Evolutionary conservation across 2,797 vertebrate genomes (phyloP).

Genomic region (Scyliorhinus canicula): DNA sequence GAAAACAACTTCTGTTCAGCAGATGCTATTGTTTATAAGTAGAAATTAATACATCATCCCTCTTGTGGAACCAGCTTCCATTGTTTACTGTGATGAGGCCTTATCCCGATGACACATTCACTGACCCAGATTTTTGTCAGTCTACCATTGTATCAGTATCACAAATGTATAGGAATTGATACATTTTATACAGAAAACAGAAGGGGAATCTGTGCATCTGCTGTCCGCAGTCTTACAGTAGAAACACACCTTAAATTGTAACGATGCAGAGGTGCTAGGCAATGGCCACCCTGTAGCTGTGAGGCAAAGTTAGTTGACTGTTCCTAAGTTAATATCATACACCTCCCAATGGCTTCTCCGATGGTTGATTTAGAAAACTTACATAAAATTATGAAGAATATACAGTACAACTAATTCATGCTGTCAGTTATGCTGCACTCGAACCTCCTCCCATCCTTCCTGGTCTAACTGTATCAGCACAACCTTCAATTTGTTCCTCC

Average conservation of each 20-base stretch:
- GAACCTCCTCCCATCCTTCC: not conserved
- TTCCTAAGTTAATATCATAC: not conserved
- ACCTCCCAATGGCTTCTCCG: not conserved
- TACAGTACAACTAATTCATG: not conserved
- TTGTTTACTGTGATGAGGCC: not conserved
- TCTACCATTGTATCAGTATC: not conserved
- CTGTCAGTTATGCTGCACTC: not conserved
- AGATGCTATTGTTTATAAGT: not conserved
- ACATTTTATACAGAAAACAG: not conserved
- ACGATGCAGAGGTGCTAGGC: not conserved
- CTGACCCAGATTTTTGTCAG: not conserved
- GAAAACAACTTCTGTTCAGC: not conserved
- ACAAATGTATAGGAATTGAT: not conserved
- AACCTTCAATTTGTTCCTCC: not conserved
- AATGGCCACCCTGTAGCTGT: not conserved
- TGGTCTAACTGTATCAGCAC: not conserved
- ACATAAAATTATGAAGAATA: not conserved
- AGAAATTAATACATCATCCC: not conserved
- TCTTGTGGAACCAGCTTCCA: not conserved
- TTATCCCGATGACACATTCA: not conserved
- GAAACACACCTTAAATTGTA: not conserved
- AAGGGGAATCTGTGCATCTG: not conserved
- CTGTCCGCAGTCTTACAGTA: not conserved
- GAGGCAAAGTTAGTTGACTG: not conserved
- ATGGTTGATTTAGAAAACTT: not conserved